These are phyloP conservation scores for Conger conger DNA, from an alignment of 2,113 vertebrate genomes.

Conservation along the genomic window DNA sequence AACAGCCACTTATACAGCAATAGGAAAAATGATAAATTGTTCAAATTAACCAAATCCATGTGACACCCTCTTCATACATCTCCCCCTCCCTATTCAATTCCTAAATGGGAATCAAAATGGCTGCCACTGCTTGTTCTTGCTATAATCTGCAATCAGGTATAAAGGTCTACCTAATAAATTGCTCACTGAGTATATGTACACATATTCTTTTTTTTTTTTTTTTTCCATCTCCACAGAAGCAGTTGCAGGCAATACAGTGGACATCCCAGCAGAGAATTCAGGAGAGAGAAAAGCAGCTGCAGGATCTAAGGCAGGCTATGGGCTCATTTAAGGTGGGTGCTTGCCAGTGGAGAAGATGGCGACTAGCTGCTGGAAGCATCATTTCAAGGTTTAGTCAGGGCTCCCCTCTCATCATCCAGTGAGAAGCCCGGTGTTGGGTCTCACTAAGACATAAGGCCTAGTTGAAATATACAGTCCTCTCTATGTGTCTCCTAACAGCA, in stretches of 20 bases:
- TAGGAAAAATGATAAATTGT: too few species aligned
- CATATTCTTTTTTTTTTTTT: too few species aligned
- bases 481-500: slow-evolving; percentile 24
- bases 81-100: too few species aligned
- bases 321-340: slow-evolving; percentile 6
- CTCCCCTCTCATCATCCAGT: neutral
- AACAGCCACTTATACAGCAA: too few species aligned
- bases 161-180: too few species aligned
- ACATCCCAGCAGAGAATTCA: slow-evolving; percentile 2
- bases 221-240: neutral
- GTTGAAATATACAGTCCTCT: neutral
- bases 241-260: neutral
- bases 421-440: neutral
- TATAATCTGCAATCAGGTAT: too few species aligned
- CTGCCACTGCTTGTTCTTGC: too few species aligned
- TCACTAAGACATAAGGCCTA: neutral
- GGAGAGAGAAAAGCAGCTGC: neutral
- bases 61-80: too few species aligned
- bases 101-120: too few species aligned
- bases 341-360: neutral
- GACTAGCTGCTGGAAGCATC: neutral
- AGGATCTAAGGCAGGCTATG: slow-evolving; percentile 1
- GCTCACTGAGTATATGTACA: too few species aligned
- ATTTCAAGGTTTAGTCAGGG: neutral
- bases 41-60: too few species aligned